Evolutionary conservation across 2,797 vertebrate species (phyloP).

Genomic region (Silurus lanzhouensis): DNA sequence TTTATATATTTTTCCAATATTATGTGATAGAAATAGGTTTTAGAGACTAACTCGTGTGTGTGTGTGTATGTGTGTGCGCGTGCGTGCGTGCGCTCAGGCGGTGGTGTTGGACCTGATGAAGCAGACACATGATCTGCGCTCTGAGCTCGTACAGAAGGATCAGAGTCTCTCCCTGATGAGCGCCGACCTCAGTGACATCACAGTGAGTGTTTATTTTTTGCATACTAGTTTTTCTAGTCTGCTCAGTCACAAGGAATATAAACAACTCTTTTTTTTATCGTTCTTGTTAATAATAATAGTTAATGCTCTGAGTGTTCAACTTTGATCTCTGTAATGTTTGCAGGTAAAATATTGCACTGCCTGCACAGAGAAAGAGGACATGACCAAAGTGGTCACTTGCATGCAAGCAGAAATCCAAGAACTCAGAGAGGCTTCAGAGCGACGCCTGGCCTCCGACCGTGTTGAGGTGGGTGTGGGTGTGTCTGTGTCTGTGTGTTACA

Average conservation of each 20-base stretch:
- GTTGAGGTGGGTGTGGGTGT: slow-evolving; percentile 79
- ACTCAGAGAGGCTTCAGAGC: slow-evolving; percentile 79
- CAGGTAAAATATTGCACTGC: slow-evolving; percentile 81
- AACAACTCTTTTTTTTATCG: not conserved
- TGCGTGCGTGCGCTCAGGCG: slow-evolving; percentile 73
- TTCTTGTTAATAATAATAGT: not conserved
- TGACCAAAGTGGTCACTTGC: slow-evolving; percentile 66
- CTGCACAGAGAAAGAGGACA: slow-evolving; percentile 79
- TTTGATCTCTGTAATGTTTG: slow-evolving; percentile 13
- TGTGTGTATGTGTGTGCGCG: slow-evolving; percentile 28
- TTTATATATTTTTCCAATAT: not conserved
- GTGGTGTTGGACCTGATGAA: slow-evolving; percentile 86
- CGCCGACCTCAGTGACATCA: slow-evolving; percentile 85
- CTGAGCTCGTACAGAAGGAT: slow-evolving; percentile 78
- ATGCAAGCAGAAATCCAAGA: slow-evolving; percentile 80
- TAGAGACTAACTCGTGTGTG: not conserved
- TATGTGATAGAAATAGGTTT: not conserved
- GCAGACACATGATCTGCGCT: slow-evolving; percentile 87
- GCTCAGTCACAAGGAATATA: not conserved
- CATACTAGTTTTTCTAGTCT: not conserved
- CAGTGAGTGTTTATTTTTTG: slow-evolving; percentile 65
- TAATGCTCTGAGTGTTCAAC: not conserved
- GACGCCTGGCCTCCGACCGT: slow-evolving; percentile 79
- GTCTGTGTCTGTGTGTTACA: not conserved
- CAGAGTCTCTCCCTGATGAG: slow-evolving; percentile 78